Evolutionary conservation across 2,797 vertebrate genomes (phyloP).

Genomic region (Fundulus diaphanus): DNA sequence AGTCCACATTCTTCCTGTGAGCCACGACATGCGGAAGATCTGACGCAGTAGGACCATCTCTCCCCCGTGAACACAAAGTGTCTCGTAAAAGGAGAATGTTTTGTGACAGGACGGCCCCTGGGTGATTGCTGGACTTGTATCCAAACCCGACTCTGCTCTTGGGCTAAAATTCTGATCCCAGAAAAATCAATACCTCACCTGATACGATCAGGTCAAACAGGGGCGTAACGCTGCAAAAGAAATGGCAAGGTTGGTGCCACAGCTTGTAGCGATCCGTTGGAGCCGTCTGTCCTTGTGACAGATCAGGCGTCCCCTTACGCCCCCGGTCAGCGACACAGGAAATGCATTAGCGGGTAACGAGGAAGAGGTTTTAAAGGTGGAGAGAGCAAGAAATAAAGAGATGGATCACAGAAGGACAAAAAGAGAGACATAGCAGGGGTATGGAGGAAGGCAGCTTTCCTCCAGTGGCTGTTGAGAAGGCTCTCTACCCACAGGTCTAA

Average conservation of each 20-base stretch:
- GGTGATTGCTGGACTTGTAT: constrained; percentile 10
- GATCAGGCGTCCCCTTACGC: constrained; percentile 41
- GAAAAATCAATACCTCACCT: constrained; percentile 7
- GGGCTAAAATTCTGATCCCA: not conserved
- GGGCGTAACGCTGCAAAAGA: constrained; percentile 38
- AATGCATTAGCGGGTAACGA: constrained; percentile 64
- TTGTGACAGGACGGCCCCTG: constrained; percentile 5
- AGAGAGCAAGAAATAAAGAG: constrained; percentile 19
- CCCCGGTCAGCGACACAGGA: constrained; percentile 51
- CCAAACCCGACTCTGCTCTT: not conserved
- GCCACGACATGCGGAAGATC: not conserved
- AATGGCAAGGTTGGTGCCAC: constrained; percentile 39
- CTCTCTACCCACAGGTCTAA: constrained; percentile 34
- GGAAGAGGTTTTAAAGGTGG: constrained; percentile 32
- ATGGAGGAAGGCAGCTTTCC: constrained; percentile 22
- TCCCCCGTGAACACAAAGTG: not conserved
- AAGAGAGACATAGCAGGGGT: constrained; percentile 18
- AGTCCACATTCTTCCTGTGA: constrained; percentile 13
- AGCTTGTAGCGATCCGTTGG: constrained; percentile 43
- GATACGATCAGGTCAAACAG: not conserved
- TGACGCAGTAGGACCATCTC: not conserved
- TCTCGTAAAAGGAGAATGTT: constrained; percentile 11
- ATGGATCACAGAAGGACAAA: not conserved
- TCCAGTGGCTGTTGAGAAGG: constrained; percentile 40
- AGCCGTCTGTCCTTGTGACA: constrained; percentile 60